Evolutionary conservation across 2,888 invertebrate species (phyloP), one percentile per base, ranked within the genome.

Genomic region (Tenthredo amoena): DNA sequence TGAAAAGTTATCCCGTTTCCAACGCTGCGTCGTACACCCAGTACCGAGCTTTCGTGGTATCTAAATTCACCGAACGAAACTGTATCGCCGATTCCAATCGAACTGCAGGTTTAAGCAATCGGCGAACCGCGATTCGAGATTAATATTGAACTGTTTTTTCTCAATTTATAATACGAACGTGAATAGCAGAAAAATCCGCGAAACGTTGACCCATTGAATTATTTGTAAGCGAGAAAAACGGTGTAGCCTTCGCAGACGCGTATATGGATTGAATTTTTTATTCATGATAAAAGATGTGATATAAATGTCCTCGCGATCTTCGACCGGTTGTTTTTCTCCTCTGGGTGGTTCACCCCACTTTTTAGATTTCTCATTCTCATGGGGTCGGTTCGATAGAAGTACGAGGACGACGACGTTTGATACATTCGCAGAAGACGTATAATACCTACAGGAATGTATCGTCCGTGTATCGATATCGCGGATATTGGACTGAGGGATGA

Each of bases 1-100:
- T 81, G 81, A 37, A 81, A 81, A 81, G 40, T 81, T 81, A 37
- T 21, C 62, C 62, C 62, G 62, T 81, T 81, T 81, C 40, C 26
- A 50, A 55, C 37, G 21, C 6, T 31, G 50, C 40, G 2, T 34
- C 15, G 68, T 6, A 40, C 40, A 7, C 18, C n/a, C 9, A 74
- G 47, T n/a, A 2, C 7, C 26, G 31, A 50, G 26, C 18, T 18
- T 72, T 37, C 26, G 10, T 2, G n/a, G 4, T 72, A 31, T 37
- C 15, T 31, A 34, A 26, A 26, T 31, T 12, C 15, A 34, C 5
- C 4, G 12, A 2, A 0, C 9, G 9, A 26, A 62, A 26, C 26
- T 12, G 43, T 21, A 12, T 74, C 26, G 21, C 26, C 43, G 43
- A 74, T 26, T 74, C 43, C 10, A n/a, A 72, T 40, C 43, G 72